Percentiles rank a stretch among this genome's conserved stretches.
Evolutionary conservation across 2,797 vertebrate species (phyloP).

Genomic region (Coregonus sp.): DNA sequence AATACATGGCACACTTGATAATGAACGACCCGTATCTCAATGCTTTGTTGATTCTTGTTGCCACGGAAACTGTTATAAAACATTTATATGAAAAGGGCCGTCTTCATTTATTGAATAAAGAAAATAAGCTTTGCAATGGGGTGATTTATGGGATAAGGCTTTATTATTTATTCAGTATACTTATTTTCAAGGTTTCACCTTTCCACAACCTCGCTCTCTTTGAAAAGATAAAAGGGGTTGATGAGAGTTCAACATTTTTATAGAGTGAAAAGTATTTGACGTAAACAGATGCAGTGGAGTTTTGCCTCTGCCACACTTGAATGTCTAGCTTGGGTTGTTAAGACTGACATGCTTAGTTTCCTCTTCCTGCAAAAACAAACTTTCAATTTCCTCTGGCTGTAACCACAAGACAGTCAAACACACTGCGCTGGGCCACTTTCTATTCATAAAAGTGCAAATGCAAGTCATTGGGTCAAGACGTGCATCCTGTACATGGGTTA

Average conservation of each 20-base stretch:
- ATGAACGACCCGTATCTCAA: background rate
- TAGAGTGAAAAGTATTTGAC: background rate
- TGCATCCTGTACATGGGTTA: no score
- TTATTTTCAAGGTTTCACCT: background rate
- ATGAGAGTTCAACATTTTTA: background rate
- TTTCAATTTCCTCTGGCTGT: constrained; percentile 46
- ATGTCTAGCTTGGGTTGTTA: constrained; percentile 23
- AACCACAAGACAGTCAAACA: constrained; percentile 33
- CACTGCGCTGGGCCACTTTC: background rate
- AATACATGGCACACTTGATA: background rate
- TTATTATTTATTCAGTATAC: background rate
- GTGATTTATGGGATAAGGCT: background rate
- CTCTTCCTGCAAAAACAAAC: constrained; percentile 23
- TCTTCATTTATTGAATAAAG: constrained; percentile 4
- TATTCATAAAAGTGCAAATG: background rate
- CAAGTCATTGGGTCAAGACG: background rate
- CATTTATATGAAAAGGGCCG: background rate
- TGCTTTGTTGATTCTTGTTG: background rate
- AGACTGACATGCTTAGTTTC: constrained; percentile 23
- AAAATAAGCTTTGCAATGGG: background rate
- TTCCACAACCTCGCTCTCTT: background rate
- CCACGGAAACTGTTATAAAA: constrained; percentile 15
- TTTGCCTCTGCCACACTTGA: background rate
- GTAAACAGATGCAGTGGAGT: background rate
- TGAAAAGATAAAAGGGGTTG: background rate